A percentile compares a stretch with the other conserved stretches of the same genome.
phyloP scores from a whole-genome alignment of 2,113 vertebrate species.

The Elgaria multicarinata region DNA sequence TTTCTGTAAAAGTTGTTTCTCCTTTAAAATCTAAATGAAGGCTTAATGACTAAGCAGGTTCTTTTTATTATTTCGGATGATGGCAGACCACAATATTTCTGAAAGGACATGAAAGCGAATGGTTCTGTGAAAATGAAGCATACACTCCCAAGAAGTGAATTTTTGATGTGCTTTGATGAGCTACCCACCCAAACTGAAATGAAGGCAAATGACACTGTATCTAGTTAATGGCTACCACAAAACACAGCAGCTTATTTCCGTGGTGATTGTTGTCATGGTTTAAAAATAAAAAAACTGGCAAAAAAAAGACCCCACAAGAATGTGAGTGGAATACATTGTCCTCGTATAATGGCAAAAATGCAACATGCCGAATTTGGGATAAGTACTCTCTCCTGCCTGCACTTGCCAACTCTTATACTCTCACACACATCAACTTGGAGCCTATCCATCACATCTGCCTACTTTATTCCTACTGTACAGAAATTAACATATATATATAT shows the following conservation, averaged over 20 bases:
- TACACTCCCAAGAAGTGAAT: slow-evolving; percentile 6
- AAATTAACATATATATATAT: neutral
- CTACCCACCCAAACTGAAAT: neutral
- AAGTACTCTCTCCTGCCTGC: neutral
- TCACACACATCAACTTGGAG: neutral
- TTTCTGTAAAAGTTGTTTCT: slow-evolving; percentile 50
- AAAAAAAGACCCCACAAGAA: slow-evolving; percentile 1
- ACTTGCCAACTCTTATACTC: rapidly evolving
- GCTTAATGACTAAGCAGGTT: slow-evolving; percentile 28
- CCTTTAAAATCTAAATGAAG: slow-evolving; percentile 43
- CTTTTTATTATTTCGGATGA: slow-evolving; percentile 40
- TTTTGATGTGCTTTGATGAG: slow-evolving; percentile 27
- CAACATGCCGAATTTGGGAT: neutral
- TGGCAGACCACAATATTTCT: slow-evolving; percentile 35
- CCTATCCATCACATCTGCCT: neutral
- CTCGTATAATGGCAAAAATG: neutral
- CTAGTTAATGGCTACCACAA: neutral
- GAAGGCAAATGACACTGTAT: neutral
- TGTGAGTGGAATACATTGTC: neutral
- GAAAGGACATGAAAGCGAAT: slow-evolving; percentile 27
- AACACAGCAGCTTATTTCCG: neutral
- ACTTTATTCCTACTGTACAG: neutral
- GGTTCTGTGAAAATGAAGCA: slow-evolving; percentile 19
- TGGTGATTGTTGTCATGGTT: neutral
- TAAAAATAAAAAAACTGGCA: neutral